phyloP scores from a whole-genome alignment of 1,140 invertebrate genomes.

The Trichonephila clavata region DNA sequence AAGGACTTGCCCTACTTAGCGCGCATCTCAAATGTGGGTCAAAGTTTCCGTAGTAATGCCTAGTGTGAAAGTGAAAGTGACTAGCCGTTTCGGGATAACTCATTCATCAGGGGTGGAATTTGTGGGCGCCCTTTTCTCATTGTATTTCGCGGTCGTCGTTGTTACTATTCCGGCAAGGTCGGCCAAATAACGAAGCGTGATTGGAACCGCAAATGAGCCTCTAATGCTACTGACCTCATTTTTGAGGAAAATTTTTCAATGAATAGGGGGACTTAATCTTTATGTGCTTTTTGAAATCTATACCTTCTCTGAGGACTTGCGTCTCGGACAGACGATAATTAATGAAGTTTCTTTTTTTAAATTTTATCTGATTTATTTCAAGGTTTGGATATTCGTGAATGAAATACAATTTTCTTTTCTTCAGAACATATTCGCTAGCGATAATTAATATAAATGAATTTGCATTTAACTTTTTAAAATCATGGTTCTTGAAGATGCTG shows the following conservation, averaged over 20 bases:
- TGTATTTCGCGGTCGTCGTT: conserved; percentile 38
- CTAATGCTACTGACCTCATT: conserved; percentile 39
- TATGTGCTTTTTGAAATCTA: too few relatives aligned
- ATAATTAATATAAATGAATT: too few relatives aligned
- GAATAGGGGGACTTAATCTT: neutral
- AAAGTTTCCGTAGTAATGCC: conserved; percentile 38
- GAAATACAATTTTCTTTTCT: too few relatives aligned
- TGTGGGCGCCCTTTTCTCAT: neutral
- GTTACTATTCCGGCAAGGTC: conserved; percentile 31
- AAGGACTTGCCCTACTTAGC: conserved; percentile 22
- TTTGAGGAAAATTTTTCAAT: neutral
- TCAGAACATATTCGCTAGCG: too few relatives aligned
- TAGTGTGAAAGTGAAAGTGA: conserved; percentile 43
- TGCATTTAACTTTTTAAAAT: too few relatives aligned
- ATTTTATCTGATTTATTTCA: too few relatives aligned
- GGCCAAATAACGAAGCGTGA: neutral
- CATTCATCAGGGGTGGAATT: conserved; percentile 30
- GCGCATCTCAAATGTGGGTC: conserved; percentile 42
- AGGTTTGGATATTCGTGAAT: too few relatives aligned
- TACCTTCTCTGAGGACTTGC: too few relatives aligned
- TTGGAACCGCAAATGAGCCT: neutral
- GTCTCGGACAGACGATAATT: too few relatives aligned
- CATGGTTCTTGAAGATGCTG: too few relatives aligned
- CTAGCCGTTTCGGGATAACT: neutral
- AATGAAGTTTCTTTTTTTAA: too few relatives aligned